A percentile compares a stretch with the other conserved stretches of the same genome.
phyloP scores from a whole-genome alignment of 2,797 vertebrate genomes.

The Hippopotamyrus pictus region DNA sequence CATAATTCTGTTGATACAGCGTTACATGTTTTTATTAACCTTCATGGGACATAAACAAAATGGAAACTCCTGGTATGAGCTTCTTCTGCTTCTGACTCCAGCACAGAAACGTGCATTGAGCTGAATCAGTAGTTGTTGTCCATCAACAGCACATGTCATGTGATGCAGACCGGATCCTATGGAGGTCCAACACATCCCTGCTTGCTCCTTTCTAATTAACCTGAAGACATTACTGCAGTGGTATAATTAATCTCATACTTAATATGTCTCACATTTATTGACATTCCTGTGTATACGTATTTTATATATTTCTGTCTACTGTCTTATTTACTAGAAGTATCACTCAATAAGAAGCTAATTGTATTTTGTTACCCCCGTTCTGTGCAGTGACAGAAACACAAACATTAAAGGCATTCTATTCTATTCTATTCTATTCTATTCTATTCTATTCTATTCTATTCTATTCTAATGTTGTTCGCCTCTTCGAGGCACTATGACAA shows the following conservation, averaged over 20 bases:
- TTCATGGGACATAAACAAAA: not conserved
- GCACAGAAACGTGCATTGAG: not conserved
- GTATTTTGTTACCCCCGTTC: not conserved
- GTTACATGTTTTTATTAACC: not conserved
- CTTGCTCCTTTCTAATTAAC: not conserved
- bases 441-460: not conserved
- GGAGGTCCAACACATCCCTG: not conserved
- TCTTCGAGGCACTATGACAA: not conserved
- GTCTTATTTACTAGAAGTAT: not conserved
- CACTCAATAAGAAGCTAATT: not conserved
- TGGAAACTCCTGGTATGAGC: not conserved
- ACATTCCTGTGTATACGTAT: not conserved
- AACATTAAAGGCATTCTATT: not conserved
- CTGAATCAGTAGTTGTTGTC: not conserved
- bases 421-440: not conserved
- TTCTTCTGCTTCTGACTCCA: not conserved
- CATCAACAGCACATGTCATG: not conserved
- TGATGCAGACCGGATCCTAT: not conserved
- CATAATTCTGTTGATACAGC: not conserved
- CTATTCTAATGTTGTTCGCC: not conserved
- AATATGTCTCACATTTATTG: not conserved
- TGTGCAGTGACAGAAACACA: not conserved
- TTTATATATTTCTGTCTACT: not conserved
- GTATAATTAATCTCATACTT: not conserved
- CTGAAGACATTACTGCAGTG: not conserved